Evolutionary conservation across 1,140 invertebrate genomes (phyloP), one percentile per base, ranked within the genome.

Genomic region (Drosophila malerkotliana): DNA sequence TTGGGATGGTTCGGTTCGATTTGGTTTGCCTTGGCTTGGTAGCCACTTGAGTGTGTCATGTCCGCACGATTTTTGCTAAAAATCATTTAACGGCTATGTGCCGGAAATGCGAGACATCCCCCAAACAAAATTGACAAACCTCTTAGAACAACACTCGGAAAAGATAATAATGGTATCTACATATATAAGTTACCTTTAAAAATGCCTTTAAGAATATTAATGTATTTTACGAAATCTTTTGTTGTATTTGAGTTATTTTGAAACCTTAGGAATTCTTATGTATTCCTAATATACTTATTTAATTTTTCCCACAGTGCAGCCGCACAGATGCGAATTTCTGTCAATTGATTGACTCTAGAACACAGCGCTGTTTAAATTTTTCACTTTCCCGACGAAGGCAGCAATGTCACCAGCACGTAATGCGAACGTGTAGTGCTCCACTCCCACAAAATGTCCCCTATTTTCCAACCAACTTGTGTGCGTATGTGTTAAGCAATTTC

Each of bases 21-120:
- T 32, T 37, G 61, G 45, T 7, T 18, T 15, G 57, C 28, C 57
- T 6, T 44, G 41, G 41, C 7, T 61, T 64, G 73, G 61, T 55
- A 63, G 63, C 62, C 75, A 87, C 83, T 88, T 88, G 83, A 89
- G 72, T 89, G 83, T 85, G 83, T 87, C 83, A 87, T 82, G 83
- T 88, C 79, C 79, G 72, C 84, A 83, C 76, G 83, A 88, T 83
- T 88, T 88, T 88, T 85, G 83, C 82, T 88, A 87, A 88, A 85
- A 88, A 85, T 85, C 83, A 85, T 85, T 85, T 85, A 85, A 82
- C 82, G 63, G 69, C 82, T 75, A 66, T 85, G 67, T 80, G 76
- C 47, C 75, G 60, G 82, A 85, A 63, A 87, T 85, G 68, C 48
- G 54, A 85, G 77, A 85, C 59, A 62, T 59, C 58, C 72, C 62